Base-by-base conservation (phyloP, 2,888 invertebrate genomes). In the Amphipoea oculea region DNA sequence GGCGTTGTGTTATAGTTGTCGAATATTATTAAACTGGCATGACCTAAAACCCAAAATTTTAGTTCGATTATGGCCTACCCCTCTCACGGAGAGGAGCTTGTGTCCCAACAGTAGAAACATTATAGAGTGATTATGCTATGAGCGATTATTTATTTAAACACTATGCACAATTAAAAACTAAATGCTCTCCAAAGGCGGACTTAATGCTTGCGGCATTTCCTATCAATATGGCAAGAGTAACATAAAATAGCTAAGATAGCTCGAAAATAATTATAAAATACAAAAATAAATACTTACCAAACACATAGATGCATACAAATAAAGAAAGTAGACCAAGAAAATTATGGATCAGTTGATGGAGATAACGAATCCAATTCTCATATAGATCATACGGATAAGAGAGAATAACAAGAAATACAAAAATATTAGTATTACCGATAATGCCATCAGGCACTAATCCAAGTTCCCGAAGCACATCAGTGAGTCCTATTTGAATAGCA, bases 401-500 rank as follows among this genome's bases (percentile, higher is more conserved):
- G n/a, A 71, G 20, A 62, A 62, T 17, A 40, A 62, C 6, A n/a
- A 71, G 40, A n/a, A n/a, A n/a, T n/a, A 42, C 11, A 42, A 1
- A 74, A 42, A 57, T 29, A 11, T 11, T 29, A 23, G 20, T 77
- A 36, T 76, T 76, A 76, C 76, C 76, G 5, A 76, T 76, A 60
- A 76, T 77, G 77, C 76, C 76, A 76, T 76, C 76, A 36, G 76
- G 76, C 60, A 48, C 77, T 9, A 76, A 14, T n/a, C 76, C 76
- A n/a, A 76, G 77, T 77, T 77, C 77, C 20, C n/a, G 57, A 77
- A 76, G 76, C 36, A 76, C 76, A 48, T 81, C 60, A 54, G 79
- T 68, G 40, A 65, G 23, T 71, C 94, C 97, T 82, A 98, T 98
- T 97, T 97, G 97, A n/a, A 97, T 92, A 0, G 98, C 98, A 45